Conservation (phyloP, 2,797 vertebrate genomes). For the Hippocampus kuda region DNA sequence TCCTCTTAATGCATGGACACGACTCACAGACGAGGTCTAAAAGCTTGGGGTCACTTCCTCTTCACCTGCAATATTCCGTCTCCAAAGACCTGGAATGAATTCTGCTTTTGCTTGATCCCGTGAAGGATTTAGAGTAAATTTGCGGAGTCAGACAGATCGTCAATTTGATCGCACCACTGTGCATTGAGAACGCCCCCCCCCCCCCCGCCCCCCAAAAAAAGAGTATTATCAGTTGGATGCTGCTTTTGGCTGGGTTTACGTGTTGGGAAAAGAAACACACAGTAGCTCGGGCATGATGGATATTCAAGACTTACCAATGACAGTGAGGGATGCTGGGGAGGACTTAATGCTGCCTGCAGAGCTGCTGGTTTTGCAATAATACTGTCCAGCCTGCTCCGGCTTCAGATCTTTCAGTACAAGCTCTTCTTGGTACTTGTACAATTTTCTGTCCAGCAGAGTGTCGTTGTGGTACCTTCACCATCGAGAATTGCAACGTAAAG, state of each 20-base stretch:
- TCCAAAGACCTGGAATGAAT: conserved; percentile 13
- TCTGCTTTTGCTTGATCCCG: conserved; percentile 35
- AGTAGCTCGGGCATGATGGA: neutral
- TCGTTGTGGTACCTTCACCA: conserved; percentile 88
- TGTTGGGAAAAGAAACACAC: conserved; percentile 3
- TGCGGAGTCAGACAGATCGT: neutral
- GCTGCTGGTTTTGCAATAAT: conserved; percentile 87
- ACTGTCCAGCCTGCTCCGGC: conserved; percentile 70
- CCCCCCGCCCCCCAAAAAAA: too few relatives aligned
- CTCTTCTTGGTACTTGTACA: conserved; percentile 66
- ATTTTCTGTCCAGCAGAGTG: conserved; percentile 72
- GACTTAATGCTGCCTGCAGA: conserved; percentile 79
- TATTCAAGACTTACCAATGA: conserved; percentile 70
- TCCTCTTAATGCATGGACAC: conserved; percentile 31
- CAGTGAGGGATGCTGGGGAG: conserved; percentile 65
- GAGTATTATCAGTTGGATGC: neutral
- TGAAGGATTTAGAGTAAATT: conserved; percentile 24
- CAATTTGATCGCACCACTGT: conserved; percentile 1
- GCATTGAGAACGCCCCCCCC: too few relatives aligned
- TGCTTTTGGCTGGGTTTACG: neutral
- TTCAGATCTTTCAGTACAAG: conserved; percentile 69
- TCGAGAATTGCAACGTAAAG: neutral
- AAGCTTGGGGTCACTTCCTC: conserved; percentile 25
- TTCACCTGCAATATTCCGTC: conserved; percentile 29
- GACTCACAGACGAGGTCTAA: conserved; percentile 31